Base-by-base conservation (phyloP, 2,888 invertebrate species). In the Neria commutata region DNA sequence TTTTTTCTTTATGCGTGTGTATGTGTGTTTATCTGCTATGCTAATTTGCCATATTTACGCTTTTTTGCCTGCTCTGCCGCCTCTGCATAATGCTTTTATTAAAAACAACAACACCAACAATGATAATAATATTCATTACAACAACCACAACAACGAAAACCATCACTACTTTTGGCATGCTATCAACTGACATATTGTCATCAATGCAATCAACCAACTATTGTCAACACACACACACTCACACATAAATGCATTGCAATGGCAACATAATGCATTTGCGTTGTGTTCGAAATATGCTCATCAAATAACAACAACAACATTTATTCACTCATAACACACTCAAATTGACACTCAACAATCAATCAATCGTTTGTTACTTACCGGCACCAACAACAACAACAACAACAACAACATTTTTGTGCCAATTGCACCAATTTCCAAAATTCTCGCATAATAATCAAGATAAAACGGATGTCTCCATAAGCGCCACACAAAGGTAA, bases 401-500 rank as follows among this genome's bases (percentile, higher is more conserved):
- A 54, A 58, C 42, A 64, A 66, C 58, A 58, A 66, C 58, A 58
- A 57, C 45, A 63, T 58, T 65, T 65, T 61, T 61, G 61, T 61
- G 61, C n/a, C n/a, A n/a, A 52, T 33, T 40, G 45, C 42, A 53
- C 34, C 17, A 48, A 58, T 51, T 60, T 66, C 49, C 61, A 54
- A 63, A n/a, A n/a, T n/a, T n/a, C n/a, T n/a, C n/a, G n/a, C n/a
- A n/a, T n/a, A n/a, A 70, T 64, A 50, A 51, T 66, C 68, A 77
- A 82, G 81, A 82, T 73, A 80, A 80, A 63, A 81, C 81, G 75
- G 81, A 81, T 70, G 76, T 80, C 60, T 78, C 79, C 61, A 77
- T 81, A 73, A 81, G 81, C 67, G 79, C 80, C 60, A 80, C 76
- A 51, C 82, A 82, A 68, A 82, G 81, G 81, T 82, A 81, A 81